Base-by-base conservation (phyloP, 2,797 vertebrate genomes). In the Valencia hispanica region DNA sequence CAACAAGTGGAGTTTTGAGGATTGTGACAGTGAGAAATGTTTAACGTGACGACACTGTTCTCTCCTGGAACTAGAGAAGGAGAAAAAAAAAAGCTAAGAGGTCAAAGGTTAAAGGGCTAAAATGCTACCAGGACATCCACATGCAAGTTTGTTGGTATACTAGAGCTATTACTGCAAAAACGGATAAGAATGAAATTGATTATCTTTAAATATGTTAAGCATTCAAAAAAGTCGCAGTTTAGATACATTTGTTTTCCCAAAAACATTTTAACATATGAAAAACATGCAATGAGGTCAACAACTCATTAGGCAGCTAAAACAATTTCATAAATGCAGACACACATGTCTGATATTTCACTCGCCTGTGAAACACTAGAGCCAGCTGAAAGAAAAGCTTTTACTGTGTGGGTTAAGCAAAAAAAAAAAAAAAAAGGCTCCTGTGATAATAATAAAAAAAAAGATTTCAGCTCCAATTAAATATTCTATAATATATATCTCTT, bases 1-100 rank as follows among this genome's bases (percentile, higher is more conserved):
- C 15, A 55, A 74, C 74, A 17, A 30, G 1, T 17, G 59, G 51
- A n/a, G 63, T 78, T 86, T 50, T 53, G 1, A 25, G 55, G 73
- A 76, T 88, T 86, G 71, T 68, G 88, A 86, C 75, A 84, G 39
- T 61, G 7, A 39, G 57, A 78, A 68, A 34, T 70, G 32, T 78
- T 79, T 12, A 55, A 45, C n/a, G 59, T 75, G 47, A 77, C 25
- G 25, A 3, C 17, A 59, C 32, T 73, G n/a, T 41, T 70, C 27
- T 7, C 51, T 9, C 68, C 41, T 57, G 51, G 8, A 63, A 55
- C 27, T 34, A 71, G 34, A 71, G 34, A 51, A 7, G 30, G 55
- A 11, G 48, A 20, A 77, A 72, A 43, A 41, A 74, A 50, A 17
- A 70, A 36, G 5, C 18, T 74, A 41, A 43, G 2, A 22, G 1